Conservation (phyloP, 2,113 vertebrate genomes). For the Ariopsis seemanni region DNA sequence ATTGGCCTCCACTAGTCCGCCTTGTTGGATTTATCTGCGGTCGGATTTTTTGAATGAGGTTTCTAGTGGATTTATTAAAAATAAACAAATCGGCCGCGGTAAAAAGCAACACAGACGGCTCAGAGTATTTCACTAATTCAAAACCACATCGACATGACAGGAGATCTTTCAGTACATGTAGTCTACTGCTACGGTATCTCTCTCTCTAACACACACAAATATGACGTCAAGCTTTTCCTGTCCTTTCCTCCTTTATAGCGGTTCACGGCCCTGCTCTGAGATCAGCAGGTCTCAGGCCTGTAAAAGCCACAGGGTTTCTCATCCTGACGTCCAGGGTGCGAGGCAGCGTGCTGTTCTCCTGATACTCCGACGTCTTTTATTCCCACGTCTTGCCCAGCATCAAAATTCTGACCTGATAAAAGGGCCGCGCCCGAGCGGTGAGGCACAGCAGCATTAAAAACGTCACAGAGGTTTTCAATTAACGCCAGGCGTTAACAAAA, state of each 20-base stretch:
- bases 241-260: constrained; percentile 6
- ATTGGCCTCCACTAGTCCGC: constrained; percentile 28
- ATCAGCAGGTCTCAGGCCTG: neutral
- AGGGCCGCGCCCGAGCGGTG: constrained; percentile 30
- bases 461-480: constrained; percentile 45
- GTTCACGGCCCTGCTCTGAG: constrained; percentile 15
- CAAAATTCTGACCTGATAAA: constrained; percentile 38
- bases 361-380: neutral
- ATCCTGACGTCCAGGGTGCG: constrained; percentile 11
- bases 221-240: constrained; percentile 26
- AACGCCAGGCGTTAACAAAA: constrained; percentile 43
- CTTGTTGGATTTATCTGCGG: constrained; percentile 1
- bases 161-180: neutral
- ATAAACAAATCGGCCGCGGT: neutral
- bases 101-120: neutral
- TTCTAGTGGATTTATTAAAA: constrained; percentile 15
- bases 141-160: neutral
- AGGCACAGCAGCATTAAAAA: constrained; percentile 46
- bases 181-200: neutral
- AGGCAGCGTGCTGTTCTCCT: neutral
- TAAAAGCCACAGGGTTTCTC: constrained; percentile 38
- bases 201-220: neutral
- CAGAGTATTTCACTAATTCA: neutral
- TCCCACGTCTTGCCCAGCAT: neutral
- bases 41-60: constrained; percentile 15